phyloP scores from a whole-genome alignment of 2,113 vertebrate genomes.

The Pangasianodon hypophthalmus region DNA sequence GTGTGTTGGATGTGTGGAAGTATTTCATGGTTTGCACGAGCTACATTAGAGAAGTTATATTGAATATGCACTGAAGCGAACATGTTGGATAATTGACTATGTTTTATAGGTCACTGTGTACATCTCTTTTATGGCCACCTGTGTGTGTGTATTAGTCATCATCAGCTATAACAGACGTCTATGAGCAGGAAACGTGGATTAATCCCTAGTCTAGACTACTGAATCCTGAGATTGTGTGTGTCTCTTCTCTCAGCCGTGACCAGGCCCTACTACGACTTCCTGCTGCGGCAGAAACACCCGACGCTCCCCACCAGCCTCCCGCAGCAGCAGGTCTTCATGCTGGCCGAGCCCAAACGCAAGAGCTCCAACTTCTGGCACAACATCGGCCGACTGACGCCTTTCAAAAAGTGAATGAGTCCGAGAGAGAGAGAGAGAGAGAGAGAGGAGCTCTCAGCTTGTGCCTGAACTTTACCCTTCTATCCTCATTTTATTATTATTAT shows the following conservation, averaged over 20 bases:
- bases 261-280: conserved; percentile 89
- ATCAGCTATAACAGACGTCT: neutral
- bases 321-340: conserved; percentile 90
- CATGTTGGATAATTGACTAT: neutral
- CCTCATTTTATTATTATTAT: conserved; percentile 47
- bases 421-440: neutral
- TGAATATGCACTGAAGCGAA: neutral
- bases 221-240: neutral
- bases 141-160: neutral
- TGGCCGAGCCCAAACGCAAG: conserved; percentile 93
- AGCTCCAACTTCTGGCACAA: conserved; percentile 96
- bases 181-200: neutral
- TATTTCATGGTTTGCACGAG: too few species aligned
- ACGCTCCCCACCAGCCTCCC: conserved; percentile 81
- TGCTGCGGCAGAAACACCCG: conserved; percentile 90
- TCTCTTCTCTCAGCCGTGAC: conserved; percentile 71
- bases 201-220: neutral
- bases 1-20: neutral
- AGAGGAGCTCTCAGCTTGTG: conserved; percentile 58
- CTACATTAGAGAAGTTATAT: neutral
- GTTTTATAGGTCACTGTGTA: neutral
- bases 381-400: conserved; percentile 90
- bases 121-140: neutral
- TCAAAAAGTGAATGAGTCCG: conserved; percentile 80
- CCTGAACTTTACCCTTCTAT: conserved; percentile 66